phyloP scores from a whole-genome alignment of 1,140 invertebrate genomes.

The Asobara japonica region DNA sequence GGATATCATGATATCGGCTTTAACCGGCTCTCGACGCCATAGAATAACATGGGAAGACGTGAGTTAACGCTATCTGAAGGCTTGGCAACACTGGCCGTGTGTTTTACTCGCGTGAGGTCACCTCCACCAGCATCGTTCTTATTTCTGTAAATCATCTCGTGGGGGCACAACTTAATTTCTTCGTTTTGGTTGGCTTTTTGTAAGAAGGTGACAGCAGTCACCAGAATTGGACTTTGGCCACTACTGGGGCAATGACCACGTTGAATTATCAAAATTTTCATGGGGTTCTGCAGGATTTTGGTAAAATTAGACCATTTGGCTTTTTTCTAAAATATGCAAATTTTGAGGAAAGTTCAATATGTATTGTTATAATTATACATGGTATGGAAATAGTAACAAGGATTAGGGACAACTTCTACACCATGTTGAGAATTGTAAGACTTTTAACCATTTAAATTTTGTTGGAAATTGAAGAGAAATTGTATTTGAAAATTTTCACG shows the following conservation, averaged over 20 bases:
- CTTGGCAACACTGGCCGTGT: neutral
- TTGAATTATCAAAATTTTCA: too few relatives aligned
- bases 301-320: too few relatives aligned
- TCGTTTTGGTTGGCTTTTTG: neutral
- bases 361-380: too few relatives aligned
- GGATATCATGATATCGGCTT: neutral
- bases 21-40: neutral
- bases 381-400: too few relatives aligned
- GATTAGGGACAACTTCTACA: too few relatives aligned
- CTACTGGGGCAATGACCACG: neutral
- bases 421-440: too few relatives aligned
- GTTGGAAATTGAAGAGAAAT: too few relatives aligned
- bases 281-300: too few relatives aligned
- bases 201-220: neutral
- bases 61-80: neutral
- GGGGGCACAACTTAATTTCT: neutral
- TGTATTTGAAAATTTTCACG: too few relatives aligned
- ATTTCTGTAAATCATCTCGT: constrained; percentile 3
- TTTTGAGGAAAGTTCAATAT: too few relatives aligned
- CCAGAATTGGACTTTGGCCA: neutral
- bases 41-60: neutral
- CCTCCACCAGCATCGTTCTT: neutral
- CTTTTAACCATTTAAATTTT: too few relatives aligned
- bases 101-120: neutral
- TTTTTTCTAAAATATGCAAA: too few relatives aligned